phyloP scores from a whole-genome alignment of 92 coral and sea anemone genomes.

The Porites lobata region DNA sequence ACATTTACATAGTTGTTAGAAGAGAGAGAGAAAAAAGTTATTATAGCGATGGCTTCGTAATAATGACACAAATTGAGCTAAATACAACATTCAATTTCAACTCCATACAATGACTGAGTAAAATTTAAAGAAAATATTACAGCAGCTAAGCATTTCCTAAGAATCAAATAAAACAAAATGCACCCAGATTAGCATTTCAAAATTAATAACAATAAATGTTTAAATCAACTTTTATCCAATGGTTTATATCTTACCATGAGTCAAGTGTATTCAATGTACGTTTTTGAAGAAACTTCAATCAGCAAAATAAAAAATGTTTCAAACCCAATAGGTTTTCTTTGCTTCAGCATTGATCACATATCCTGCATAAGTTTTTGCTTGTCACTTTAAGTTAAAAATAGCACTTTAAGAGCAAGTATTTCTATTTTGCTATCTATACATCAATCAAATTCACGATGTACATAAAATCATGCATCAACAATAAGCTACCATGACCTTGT shows the following conservation, averaged over 20 bases:
- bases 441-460: not conserved
- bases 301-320: not conserved
- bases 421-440: constrained; percentile 4
- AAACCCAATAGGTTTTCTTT: not conserved
- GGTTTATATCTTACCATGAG: too few relatives aligned
- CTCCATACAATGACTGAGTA: not conserved
- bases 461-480: not conserved
- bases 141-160: too few relatives aligned
- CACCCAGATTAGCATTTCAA: too few relatives aligned
- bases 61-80: not conserved
- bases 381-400: not conserved
- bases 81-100: not conserved
- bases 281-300: not conserved
- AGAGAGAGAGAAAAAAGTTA: not conserved
- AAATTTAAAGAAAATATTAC: not conserved
- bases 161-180: too few relatives aligned
- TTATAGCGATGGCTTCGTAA: not conserved
- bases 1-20: not conserved
- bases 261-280: not conserved
- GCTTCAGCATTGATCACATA: not conserved
- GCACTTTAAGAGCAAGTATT: not conserved
- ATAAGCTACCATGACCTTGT: not conserved
- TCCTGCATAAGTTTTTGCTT: not conserved
- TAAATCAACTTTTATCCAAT: too few relatives aligned
- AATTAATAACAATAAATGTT: not conserved